Evolutionary conservation across 2,888 invertebrate genomes (phyloP).

Genomic region (Callinectes sapidus): DNA sequence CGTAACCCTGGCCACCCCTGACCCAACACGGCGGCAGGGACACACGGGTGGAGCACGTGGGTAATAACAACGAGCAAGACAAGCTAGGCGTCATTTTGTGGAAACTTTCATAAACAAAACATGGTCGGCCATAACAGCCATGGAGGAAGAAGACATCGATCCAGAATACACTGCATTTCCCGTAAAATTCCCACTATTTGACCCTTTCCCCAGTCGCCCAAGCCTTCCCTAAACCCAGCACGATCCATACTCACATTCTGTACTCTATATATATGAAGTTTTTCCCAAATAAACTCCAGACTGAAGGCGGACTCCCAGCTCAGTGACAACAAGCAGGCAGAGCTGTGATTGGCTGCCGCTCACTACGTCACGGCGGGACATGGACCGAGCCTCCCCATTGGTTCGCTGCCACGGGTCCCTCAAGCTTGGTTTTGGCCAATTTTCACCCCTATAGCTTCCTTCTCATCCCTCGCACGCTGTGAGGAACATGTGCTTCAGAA

Average conservation of each 20-base stretch:
- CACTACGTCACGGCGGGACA: conserved; percentile 35
- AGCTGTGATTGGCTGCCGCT: conserved; percentile 48
- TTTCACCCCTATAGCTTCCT: conserved; percentile 19
- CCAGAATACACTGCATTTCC: not conserved
- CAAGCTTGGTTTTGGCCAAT: not conserved
- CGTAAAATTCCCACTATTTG: not conserved
- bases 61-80: not conserved
- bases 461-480: not conserved
- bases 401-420: not conserved
- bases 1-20: too few species aligned
- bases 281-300: conserved; percentile 69
- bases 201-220: not conserved
- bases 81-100: not conserved
- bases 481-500: not conserved
- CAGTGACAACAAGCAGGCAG: conserved; percentile 65
- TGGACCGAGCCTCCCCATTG: not conserved
- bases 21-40: too few species aligned
- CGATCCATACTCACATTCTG: conserved; percentile 51
- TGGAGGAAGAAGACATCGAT: not conserved
- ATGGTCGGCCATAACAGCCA: not conserved
- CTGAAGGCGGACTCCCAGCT: conserved; percentile 47
- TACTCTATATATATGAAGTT: conserved; percentile 59
- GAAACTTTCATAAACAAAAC: conserved; percentile 50
- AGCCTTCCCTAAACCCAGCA: not conserved
- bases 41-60: too few species aligned